Base-by-base conservation (phyloP, 2,888 invertebrate species). In the Apeira syringaria region DNA sequence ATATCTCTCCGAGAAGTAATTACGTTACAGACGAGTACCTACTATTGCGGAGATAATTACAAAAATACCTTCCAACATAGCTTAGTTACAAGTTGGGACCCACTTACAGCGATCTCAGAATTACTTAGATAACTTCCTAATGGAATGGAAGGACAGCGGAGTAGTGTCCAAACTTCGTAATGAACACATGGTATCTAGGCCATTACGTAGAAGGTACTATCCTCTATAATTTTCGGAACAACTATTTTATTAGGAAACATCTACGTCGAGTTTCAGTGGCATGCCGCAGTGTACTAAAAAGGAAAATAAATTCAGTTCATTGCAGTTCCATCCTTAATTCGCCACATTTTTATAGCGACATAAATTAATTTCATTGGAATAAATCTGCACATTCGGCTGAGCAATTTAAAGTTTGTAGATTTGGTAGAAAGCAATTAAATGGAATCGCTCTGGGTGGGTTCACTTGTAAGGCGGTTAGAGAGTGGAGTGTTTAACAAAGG, bases 281-380 rank as follows among this genome's bases (percentile, higher is more conserved):
- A 44, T 42, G 41, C 49, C 46, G 48, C 56, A 60, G 56, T 61
- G 56, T 5, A 20, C 7, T 7, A 20, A 20, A 20, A 2, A 5
- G 7, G 20, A 63, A 57, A 55, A 61, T 60, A 60, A 64, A 68
- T 68, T 55, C 47, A 60, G 60, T 59, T 51, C 50, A 50, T 51
- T 58, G 58, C 61, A 62, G 59, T 56, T 50, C 50, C 53, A 59
- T 53, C 46, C 53, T 67, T 64, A 65, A 59, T 60, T 64, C 56
- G 55, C 53, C 61, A 64, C 41, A 50, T 58, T 51, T 30, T 37
- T 29, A 29, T n/a, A 33, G 20, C 26, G 12, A 30, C 37, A 20
- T 31, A 34, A 20, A 34, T 33, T 17, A 31, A 34, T 43, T 34
- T 25, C 17, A 7, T 37, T 2, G 11, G 17, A 28, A 43, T 43